Percentiles rank a stretch among this genome's conserved stretches.
phyloP scores from a whole-genome alignment of 1,140 invertebrate genomes.

The Pollicipes pollicipes region DNA sequence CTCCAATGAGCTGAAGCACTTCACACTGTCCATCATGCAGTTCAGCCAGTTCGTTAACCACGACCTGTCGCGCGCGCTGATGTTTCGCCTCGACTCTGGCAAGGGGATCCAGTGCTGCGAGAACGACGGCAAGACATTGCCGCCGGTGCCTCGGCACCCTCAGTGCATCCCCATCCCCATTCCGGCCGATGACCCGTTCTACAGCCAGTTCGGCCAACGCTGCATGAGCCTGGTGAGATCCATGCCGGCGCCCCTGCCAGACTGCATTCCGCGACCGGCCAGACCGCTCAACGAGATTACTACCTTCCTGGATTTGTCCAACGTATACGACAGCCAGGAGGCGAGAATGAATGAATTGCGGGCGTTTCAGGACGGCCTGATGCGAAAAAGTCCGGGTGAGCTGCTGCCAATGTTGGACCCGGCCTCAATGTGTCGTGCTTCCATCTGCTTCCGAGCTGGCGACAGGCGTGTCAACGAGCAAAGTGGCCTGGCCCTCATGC shows the following conservation, averaged over 20 bases:
- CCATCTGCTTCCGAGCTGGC: conserved; percentile 20
- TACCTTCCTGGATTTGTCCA: conserved; percentile 75
- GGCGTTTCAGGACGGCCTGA: conserved; percentile 17
- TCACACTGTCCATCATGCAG: conserved; percentile 31
- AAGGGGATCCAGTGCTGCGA: conserved; percentile 16
- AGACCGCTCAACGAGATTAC: conserved; percentile 61
- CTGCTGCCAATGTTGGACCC: neutral
- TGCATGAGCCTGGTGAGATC: conserved; percentile 51
- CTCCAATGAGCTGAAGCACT: conserved; percentile 25
- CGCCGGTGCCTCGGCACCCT: conserved; percentile 3
- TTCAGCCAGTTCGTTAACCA: conserved; percentile 41
- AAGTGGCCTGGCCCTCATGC: conserved; percentile 30
- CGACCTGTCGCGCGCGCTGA: conserved; percentile 30
- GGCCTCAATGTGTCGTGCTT: conserved; percentile 6
- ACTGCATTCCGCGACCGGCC: conserved; percentile 46
- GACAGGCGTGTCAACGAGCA: conserved; percentile 36
- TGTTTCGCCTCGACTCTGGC: conserved; percentile 28
- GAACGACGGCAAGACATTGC: neutral
- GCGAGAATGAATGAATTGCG: neutral
- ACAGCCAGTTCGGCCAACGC: conserved; percentile 10
- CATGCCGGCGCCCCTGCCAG: conserved; percentile 38
- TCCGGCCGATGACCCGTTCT: conserved; percentile 19
- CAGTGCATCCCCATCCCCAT: conserved; percentile 22
- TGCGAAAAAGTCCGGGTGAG: neutral
- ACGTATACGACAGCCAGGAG: conserved; percentile 46